Percentiles rank a stretch among this genome's conserved stretches.
phyloP scores from a whole-genome alignment of 2,113 vertebrate genomes.

The Ploceus nigricollis region DNA sequence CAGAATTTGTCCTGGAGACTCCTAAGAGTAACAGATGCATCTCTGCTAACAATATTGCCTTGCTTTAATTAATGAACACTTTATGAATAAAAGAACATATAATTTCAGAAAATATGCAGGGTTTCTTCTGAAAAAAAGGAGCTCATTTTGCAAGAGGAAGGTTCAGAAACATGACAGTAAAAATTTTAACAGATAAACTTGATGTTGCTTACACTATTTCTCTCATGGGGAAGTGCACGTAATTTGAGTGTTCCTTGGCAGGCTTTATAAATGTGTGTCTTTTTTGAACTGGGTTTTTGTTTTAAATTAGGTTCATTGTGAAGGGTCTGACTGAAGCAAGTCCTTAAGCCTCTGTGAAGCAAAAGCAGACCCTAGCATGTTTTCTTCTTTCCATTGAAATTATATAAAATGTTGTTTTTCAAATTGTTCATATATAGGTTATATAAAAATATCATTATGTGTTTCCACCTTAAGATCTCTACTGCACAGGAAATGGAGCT shows the following conservation, averaged over 20 bases:
- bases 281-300: not conserved
- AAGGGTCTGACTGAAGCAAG: not conserved
- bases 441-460: not conserved
- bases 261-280: not conserved
- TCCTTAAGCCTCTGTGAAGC: not conserved
- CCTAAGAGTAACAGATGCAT: conserved; percentile 66
- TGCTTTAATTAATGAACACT: conserved; percentile 63
- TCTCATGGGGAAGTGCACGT: not conserved
- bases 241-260: not conserved
- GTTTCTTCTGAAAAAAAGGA: conserved; percentile 18
- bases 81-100: conserved; percentile 45
- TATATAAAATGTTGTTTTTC: not conserved
- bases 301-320: not conserved
- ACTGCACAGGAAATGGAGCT: not conserved
- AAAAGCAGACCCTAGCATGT: not conserved
- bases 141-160: not conserved
- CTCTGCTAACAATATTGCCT: conserved; percentile 22
- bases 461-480: not conserved
- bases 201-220: not conserved
- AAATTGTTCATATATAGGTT: not conserved
- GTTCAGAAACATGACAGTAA: not conserved
- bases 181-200: not conserved
- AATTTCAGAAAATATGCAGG: conserved; percentile 38
- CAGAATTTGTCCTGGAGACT: conserved; percentile 58
- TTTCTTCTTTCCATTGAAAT: not conserved